Conservation (phyloP, 2,888 invertebrate species). For the Mythimna albipuncta region DNA sequence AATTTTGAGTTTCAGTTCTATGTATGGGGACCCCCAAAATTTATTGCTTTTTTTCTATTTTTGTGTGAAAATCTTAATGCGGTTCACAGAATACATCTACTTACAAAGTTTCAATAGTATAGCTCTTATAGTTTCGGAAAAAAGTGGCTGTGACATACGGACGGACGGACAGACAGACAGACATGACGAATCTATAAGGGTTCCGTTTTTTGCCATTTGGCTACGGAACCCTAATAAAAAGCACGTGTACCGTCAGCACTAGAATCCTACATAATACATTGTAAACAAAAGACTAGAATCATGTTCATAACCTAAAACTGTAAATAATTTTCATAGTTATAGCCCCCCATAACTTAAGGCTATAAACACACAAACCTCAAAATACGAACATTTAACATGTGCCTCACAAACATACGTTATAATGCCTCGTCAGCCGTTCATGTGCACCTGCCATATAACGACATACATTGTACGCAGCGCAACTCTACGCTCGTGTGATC, state of each 20-base stretch:
- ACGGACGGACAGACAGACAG: too few relatives aligned
- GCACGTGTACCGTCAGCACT: not conserved
- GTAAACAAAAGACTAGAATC: slow-evolving; percentile 10
- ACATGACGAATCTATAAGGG: too few relatives aligned
- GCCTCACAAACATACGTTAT: slow-evolving; percentile 19
- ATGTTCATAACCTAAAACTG: slow-evolving; percentile 12
- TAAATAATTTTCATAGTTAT: slow-evolving; percentile 27
- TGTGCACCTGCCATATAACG: slow-evolving; percentile 28
- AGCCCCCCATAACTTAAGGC: not conserved
- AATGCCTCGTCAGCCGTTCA: slow-evolving; percentile 17
- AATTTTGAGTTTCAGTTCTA: too few relatives aligned
- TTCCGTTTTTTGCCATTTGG: too few relatives aligned
- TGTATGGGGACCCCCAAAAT: too few relatives aligned
- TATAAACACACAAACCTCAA: slow-evolving; percentile 35
- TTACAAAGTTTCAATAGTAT: too few relatives aligned
- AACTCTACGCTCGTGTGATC: slow-evolving; percentile 30
- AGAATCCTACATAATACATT: not conserved
- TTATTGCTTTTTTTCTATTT: too few relatives aligned
- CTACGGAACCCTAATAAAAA: too few relatives aligned
- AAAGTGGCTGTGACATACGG: too few relatives aligned
- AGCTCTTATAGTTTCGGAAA: too few relatives aligned
- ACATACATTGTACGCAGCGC: slow-evolving; percentile 29
- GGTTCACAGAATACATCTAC: too few relatives aligned
- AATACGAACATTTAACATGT: slow-evolving; percentile 18
- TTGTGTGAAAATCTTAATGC: too few relatives aligned